These are phyloP conservation scores for Rousettus madagascariensis DNA, from an alignment of 2,797 vertebrate genomes.

Conservation along the genomic window DNA sequence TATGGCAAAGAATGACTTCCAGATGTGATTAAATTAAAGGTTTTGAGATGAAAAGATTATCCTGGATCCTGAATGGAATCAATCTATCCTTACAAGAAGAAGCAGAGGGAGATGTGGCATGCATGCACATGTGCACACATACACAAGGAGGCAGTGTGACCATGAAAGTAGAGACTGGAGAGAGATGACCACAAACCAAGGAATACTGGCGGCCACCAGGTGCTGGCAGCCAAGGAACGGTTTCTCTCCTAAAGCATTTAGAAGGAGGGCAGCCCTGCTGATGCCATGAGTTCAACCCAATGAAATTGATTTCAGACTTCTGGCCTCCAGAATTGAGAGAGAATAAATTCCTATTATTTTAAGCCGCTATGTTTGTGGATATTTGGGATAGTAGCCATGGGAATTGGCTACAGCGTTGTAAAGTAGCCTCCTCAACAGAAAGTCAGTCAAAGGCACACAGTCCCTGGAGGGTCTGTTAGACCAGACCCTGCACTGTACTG, in stretches of 20 bases:
- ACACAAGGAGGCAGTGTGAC: not conserved
- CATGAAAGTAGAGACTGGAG: not conserved
- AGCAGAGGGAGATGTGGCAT: not conserved
- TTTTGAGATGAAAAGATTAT: not conserved
- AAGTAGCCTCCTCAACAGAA: not conserved
- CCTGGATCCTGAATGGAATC: not conserved
- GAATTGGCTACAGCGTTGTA: not conserved
- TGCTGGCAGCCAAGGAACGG: not conserved
- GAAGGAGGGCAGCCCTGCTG: not conserved
- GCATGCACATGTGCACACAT: rapidly evolving
- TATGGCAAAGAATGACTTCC: not conserved
- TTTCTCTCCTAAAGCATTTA: not conserved
- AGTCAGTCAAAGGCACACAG: not conserved
- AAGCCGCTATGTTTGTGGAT: not conserved
- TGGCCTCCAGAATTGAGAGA: not conserved
- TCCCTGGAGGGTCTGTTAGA: no score
- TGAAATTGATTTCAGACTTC: not conserved
- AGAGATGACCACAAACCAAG: not conserved
- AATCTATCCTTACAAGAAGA: not conserved
- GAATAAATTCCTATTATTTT: not conserved
- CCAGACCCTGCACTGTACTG: not conserved
- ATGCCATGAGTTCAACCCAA: not conserved
- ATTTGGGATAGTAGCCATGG: not conserved
- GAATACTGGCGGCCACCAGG: not conserved
- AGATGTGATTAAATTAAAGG: not conserved